phyloP scores from a whole-genome alignment of 2,888 invertebrate genomes.

The Cerceris rybyensis region DNA sequence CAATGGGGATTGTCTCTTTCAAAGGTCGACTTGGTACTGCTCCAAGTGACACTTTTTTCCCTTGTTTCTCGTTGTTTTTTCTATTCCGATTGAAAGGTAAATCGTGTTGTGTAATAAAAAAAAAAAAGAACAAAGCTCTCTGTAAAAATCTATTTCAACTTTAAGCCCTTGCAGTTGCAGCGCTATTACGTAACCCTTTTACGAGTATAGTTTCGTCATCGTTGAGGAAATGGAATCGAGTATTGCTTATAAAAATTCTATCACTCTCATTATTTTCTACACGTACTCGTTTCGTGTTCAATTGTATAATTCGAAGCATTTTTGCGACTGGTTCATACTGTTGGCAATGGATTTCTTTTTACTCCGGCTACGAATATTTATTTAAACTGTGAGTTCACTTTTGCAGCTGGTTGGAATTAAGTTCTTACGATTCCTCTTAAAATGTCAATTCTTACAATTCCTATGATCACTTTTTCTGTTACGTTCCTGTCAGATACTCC shows the following conservation, averaged over 20 bases:
- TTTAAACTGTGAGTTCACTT: too few species aligned
- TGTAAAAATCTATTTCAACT: conserved; percentile 5
- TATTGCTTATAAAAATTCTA: neutral
- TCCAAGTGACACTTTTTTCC: neutral
- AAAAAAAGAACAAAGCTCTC: neutral
- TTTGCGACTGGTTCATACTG: too few species aligned
- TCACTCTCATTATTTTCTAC: neutral
- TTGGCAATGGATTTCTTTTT: too few species aligned
- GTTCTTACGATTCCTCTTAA: too few species aligned
- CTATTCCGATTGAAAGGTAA: neutral
- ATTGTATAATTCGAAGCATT: too few species aligned
- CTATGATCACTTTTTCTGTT: too few species aligned
- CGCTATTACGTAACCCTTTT: conserved; percentile 19
- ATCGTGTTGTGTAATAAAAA: neutral
- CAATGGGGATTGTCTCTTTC: too few species aligned
- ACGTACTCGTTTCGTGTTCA: too few species aligned
- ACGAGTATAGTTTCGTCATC: conserved; percentile 36
- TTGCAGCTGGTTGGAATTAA: too few species aligned
- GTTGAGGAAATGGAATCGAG: conserved; percentile 9
- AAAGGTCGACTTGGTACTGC: neutral
- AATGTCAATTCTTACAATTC: too few species aligned
- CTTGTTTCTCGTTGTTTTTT: neutral
- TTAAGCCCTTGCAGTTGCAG: neutral
- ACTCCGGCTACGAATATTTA: too few species aligned
- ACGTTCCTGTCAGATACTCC: too few species aligned